Conservation (phyloP, 1,140 invertebrate genomes). For the Caenorhabditis inopinata region DNA sequence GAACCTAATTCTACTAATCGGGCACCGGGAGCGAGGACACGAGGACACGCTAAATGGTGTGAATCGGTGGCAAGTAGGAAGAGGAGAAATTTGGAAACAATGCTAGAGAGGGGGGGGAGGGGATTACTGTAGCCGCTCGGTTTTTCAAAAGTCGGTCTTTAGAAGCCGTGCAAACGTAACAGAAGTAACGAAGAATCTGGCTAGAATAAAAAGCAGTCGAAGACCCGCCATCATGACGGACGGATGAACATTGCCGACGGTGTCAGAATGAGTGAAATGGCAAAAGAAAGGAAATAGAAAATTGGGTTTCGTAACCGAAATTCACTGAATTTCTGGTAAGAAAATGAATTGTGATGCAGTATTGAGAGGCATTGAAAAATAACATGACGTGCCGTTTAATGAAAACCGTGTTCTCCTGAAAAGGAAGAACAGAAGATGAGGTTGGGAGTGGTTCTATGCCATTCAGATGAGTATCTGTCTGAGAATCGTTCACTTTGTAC, state of each 20-base stretch:
- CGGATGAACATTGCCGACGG: slow-evolving; percentile 1
- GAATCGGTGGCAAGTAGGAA: neutral
- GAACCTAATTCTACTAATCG: slow-evolving; percentile 32
- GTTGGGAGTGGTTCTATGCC: neutral
- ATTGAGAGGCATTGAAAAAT: too few relatives aligned
- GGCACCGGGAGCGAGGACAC: neutral
- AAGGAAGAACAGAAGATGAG: neutral
- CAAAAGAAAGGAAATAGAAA: neutral
- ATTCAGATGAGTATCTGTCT: neutral
- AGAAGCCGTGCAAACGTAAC: neutral
- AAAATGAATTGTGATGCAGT: neutral
- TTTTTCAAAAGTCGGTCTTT: neutral
- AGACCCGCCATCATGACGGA: too few relatives aligned
- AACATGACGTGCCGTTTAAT: neutral
- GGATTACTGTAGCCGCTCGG: neutral
- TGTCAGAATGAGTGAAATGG: slow-evolving; percentile 25
- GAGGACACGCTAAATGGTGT: slow-evolving; percentile 33
- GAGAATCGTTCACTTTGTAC: neutral
- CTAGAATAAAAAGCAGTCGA: too few relatives aligned
- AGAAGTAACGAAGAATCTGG: neutral
- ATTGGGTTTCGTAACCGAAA: neutral
- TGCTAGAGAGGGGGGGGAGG: neutral
- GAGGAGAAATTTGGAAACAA: neutral
- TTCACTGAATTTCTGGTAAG: slow-evolving; percentile 15
- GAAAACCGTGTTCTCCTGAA: neutral